Evolutionary conservation across 2,888 invertebrate species (phyloP).

Genomic region (Drosophila nr. medialis): DNA sequence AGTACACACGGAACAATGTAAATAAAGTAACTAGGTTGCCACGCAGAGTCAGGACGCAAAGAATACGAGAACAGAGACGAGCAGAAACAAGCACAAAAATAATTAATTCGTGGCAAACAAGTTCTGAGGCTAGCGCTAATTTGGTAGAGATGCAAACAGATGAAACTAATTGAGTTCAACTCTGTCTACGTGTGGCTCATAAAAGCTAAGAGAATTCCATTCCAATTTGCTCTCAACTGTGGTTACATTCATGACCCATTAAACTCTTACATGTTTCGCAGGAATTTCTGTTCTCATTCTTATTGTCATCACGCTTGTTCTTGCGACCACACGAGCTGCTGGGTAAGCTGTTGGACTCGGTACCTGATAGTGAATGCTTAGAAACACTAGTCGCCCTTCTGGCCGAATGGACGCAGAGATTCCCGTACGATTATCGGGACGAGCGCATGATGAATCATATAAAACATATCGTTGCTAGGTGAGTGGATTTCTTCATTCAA

Average conservation of each 20-base stretch:
- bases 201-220: neutral
- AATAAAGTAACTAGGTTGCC: neutral
- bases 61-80: slow-evolving; percentile 14
- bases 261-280: slow-evolving; percentile 37
- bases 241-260: neutral
- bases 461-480: slow-evolving; percentile 85
- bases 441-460: slow-evolving; percentile 85
- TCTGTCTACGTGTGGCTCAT: slow-evolving; percentile 10
- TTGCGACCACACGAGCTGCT: slow-evolving; percentile 84
- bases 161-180: slow-evolving; percentile 9
- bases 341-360: slow-evolving; percentile 83
- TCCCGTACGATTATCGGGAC: slow-evolving; percentile 85
- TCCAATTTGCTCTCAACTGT: neutral
- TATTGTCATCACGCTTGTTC: slow-evolving; percentile 84
- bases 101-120: slow-evolving; percentile 67
- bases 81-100: slow-evolving; percentile 61
- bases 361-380: slow-evolving; percentile 84
- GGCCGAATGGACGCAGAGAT: slow-evolving; percentile 84
- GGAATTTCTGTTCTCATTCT: slow-evolving; percentile 85
- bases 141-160: slow-evolving; percentile 1
- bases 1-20: neutral
- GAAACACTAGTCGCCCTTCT: slow-evolving; percentile 83
- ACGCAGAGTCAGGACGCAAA: neutral
- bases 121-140: slow-evolving; percentile 25
- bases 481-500: slow-evolving; percentile 31